Evolutionary conservation across 2,888 invertebrate species (phyloP).

Genomic region (Tenthredo scrophulariae): DNA sequence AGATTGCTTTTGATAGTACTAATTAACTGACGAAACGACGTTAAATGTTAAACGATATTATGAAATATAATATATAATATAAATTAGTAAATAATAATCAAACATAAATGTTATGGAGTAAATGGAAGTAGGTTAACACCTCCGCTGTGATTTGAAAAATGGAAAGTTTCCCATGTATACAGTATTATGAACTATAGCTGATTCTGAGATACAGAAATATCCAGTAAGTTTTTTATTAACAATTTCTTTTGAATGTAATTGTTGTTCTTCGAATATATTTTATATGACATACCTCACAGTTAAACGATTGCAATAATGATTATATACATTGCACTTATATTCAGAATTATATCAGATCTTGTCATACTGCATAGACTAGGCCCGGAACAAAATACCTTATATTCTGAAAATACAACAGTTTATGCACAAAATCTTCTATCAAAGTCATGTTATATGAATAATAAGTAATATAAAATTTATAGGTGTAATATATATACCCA

Average conservation of each 20-base stretch:
- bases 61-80: neutral
- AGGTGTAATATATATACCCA: neutral
- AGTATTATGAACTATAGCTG: conserved; percentile 19
- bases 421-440: conserved; percentile 18
- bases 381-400: neutral
- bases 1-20: conserved; percentile 33
- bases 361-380: neutral
- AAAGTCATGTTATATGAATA: conserved; percentile 5
- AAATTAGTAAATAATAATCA: neutral
- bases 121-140: conserved; percentile 1
- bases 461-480: conserved; percentile 3
- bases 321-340: neutral
- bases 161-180: conserved; percentile 20
- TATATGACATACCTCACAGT: conserved; percentile 13
- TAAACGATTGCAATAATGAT: conserved; percentile 2
- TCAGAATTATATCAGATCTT: conserved; percentile 1
- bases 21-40: conserved; percentile 34
- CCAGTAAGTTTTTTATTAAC: conserved; percentile 22
- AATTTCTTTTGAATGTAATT: conserved; percentile 11
- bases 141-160: conserved; percentile 26
- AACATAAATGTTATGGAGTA: conserved; percentile 16
- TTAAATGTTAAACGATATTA: conserved; percentile 36
- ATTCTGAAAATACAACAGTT: conserved; percentile 11
- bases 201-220: neutral
- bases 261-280: conserved; percentile 35